Percentiles rank a stretch among this genome's conserved stretches.
Conservation (phyloP, 2,797 vertebrate species). For the Hirundo rustica region DNA sequence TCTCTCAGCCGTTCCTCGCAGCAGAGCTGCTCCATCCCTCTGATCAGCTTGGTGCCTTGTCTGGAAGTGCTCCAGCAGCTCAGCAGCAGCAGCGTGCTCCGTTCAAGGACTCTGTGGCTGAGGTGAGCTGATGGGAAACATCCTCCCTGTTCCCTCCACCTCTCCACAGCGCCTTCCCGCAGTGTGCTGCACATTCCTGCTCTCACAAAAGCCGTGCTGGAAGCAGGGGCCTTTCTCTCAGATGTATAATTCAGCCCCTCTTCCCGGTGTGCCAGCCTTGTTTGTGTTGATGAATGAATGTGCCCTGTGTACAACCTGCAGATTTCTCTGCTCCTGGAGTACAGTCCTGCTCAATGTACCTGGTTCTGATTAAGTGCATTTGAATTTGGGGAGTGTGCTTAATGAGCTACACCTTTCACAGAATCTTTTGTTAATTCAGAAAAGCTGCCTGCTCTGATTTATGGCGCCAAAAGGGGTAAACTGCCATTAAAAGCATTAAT, state of each 20-base stretch:
- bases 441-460: slow-evolving; percentile 20
- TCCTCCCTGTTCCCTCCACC: not conserved
- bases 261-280: slow-evolving; percentile 27
- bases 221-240: slow-evolving; percentile 15
- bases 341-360: not conserved
- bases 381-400: slow-evolving; percentile 6
- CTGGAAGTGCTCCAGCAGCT: not conserved
- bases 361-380: slow-evolving; percentile 17
- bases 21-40: not conserved
- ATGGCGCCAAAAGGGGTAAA: slow-evolving; percentile 33
- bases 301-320: slow-evolving; percentile 27
- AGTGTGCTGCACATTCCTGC: not conserved
- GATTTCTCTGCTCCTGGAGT: not conserved
- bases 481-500: slow-evolving; percentile 54
- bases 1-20: not conserved
- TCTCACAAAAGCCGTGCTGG: slow-evolving; percentile 14
- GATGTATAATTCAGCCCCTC: slow-evolving; percentile 60
- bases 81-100: not conserved
- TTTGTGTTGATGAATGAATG: slow-evolving; percentile 53
- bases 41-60: not conserved
- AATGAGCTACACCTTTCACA: slow-evolving; percentile 35
- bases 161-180: not conserved
- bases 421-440: slow-evolving; percentile 11
- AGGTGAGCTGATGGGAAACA: not conserved
- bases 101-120: not conserved